These are phyloP conservation scores for Leptinotarsa peninsularis DNA, from an alignment of 2,888 invertebrate genomes.

Conservation along the genomic window DNA sequence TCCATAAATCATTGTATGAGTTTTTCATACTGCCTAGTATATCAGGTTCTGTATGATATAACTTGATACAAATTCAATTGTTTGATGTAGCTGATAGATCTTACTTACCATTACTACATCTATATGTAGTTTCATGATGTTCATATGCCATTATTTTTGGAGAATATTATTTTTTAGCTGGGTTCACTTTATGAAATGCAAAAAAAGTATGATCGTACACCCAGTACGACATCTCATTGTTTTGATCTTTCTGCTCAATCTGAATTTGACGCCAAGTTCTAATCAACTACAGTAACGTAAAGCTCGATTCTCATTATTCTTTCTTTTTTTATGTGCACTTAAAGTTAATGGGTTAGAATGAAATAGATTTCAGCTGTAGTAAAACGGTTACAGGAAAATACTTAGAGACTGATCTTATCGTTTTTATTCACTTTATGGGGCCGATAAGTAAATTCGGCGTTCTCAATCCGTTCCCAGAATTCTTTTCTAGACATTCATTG, in stretches of 20 bases:
- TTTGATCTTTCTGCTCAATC: constrained; percentile 46
- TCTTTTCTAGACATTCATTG: constrained; percentile 1
- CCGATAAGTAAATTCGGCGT: constrained; percentile 18
- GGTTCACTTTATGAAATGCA: no score
- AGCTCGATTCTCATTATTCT: constrained; percentile 50
- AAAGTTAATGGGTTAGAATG: constrained; percentile 63
- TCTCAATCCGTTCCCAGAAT: constrained; percentile 16
- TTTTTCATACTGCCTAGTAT: no score
- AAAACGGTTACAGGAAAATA: constrained; percentile 62
- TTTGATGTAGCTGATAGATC: no score
- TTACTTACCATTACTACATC: no score
- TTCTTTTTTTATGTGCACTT: constrained; percentile 60
- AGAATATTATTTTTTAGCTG: no score
- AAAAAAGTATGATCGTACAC: neutral
- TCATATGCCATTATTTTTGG: no score
- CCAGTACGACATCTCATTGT: neutral
- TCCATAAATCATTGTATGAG: no score
- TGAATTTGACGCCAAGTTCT: constrained; percentile 56
- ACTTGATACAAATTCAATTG: no score
- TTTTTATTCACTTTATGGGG: constrained; percentile 56
- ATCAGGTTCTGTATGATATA: no score
- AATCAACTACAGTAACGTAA: constrained; percentile 57
- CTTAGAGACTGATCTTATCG: constrained; percentile 60
- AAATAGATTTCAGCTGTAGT: constrained; percentile 60
- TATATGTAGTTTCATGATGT: no score